phyloP scores from a whole-genome alignment of 2,113 vertebrate genomes.

The Brevimyrus niger region DNA sequence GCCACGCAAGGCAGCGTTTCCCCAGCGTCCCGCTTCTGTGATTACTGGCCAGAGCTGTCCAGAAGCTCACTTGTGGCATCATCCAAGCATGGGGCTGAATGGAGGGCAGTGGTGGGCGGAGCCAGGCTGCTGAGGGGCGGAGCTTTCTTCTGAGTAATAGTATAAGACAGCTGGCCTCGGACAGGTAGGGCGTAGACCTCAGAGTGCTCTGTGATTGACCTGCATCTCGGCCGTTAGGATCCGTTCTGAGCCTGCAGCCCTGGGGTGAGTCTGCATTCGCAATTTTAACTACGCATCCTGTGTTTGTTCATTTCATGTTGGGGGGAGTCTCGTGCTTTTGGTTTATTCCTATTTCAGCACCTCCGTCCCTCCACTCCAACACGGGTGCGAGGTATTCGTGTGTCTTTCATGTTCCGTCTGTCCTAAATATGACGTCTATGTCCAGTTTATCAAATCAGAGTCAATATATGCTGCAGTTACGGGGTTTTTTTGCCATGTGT shows the following conservation, averaged over 20 bases:
- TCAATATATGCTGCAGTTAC: background rate
- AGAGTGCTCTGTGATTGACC: conserved; percentile 4
- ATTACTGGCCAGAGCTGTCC: background rate
- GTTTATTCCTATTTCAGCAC: background rate
- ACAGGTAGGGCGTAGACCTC: conserved; percentile 42
- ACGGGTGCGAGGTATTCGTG: background rate
- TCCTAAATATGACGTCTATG: background rate
- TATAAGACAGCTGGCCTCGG: conserved; percentile 48
- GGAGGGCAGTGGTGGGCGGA: conserved; percentile 20
- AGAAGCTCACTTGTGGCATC: background rate
- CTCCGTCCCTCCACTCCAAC: background rate
- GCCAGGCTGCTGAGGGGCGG: conserved; percentile 24
- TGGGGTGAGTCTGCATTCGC: conserved; percentile 16
- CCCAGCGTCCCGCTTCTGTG: background rate
- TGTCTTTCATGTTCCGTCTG: background rate
- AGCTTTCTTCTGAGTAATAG: conserved; percentile 33
- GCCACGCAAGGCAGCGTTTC: background rate
- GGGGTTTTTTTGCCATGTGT: background rate
- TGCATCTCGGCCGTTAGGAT: background rate
- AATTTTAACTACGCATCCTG: background rate
- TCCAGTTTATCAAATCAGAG: background rate
- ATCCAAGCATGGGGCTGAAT: background rate
- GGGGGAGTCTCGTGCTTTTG: background rate
- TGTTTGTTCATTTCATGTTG: background rate
- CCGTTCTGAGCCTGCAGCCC: background rate